Conservation (phyloP, 1,140 invertebrate genomes). For the Drosophila hydei region DNA sequence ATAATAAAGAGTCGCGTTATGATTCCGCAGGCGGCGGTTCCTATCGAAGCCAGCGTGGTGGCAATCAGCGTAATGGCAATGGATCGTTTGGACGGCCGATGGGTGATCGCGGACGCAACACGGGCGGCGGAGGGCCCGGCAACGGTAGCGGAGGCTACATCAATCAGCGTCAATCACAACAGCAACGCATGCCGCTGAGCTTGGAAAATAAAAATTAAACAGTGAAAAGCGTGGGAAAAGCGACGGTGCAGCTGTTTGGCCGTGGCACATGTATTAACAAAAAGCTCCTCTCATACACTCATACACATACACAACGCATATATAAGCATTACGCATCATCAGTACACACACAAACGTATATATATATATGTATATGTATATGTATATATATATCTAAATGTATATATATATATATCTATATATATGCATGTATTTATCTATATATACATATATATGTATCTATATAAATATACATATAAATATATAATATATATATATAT, state of each 20-base stretch:
- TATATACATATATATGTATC: too few relatives aligned
- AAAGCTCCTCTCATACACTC: slow-evolving; percentile 55
- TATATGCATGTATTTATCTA: not conserved
- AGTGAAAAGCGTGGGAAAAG: slow-evolving; percentile 16
- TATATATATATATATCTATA: too few relatives aligned
- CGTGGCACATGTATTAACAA: slow-evolving; percentile 62
- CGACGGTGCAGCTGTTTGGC: slow-evolving; percentile 40
- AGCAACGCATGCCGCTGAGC: slow-evolving; percentile 70
- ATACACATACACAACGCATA: slow-evolving; percentile 30
- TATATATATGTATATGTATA: too few relatives aligned
- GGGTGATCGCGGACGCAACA: slow-evolving; percentile 64
- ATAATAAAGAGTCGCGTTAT: slow-evolving; percentile 76
- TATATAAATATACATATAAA: too few relatives aligned
- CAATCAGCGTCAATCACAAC: slow-evolving; percentile 70
- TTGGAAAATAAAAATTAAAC: slow-evolving; percentile 79
- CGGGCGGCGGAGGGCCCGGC: slow-evolving; percentile 36
- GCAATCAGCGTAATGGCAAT: slow-evolving; percentile 67
- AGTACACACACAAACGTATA: slow-evolving; percentile 3
- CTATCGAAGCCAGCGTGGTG: slow-evolving; percentile 69
- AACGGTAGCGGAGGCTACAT: slow-evolving; percentile 62
- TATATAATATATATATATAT: too few relatives aligned
- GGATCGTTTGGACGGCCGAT: slow-evolving; percentile 66
- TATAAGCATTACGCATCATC: slow-evolving; percentile 23
- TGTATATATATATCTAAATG: too few relatives aligned
- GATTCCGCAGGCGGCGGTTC: slow-evolving; percentile 62